Base-by-base conservation (phyloP, 2,888 invertebrate genomes). In the Coenonympha glycerion region DNA sequence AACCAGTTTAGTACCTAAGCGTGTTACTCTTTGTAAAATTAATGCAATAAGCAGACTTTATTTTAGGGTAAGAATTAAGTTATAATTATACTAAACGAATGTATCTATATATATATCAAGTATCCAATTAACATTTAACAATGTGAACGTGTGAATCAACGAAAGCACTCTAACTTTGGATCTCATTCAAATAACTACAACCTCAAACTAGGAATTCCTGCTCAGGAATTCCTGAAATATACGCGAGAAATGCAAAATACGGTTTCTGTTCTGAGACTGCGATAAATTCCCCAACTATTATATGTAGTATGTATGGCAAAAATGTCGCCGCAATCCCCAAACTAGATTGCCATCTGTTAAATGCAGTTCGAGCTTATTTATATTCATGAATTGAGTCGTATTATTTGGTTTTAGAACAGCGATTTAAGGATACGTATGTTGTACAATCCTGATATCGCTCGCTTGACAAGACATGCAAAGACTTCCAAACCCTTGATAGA, bases 221-320 rank as follows among this genome's bases (percentile, higher is more conserved):
- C 37, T 46, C 36, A 19, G 36, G 46, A 46, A 46, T 46, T 24
- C 28, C 26, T 37, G 26, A 46, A 46, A 46, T 46, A 46, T 28
- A 46, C 36, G 36, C 36, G 36, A 46, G 26, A 28, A 46, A 37
- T 46, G 46, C 37, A 46, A 37, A 37, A 46, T 37, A 37, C 46
- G 18, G 13, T 19, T 39, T 26, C 37, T 36, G 28, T 46, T 46
- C 46, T 36, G 36, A 46, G 46, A 46, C 36, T 36, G 46, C 46
- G 37, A 46, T 46, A 46, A 37, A 46, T 46, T 46, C 9, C 19
- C 18, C 15, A n/a, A 21, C 36, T 28, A 28, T 45, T 34, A 24
- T 28, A 46, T 36, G 37, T 46, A 46, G 46, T 46, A 37, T 37
- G 37, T 37, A 46, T 46, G 36, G 36, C 26, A 33, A 46, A 37